These are phyloP conservation scores for Pitta sordida DNA, from an alignment of 2,113 vertebrate genomes.

Conservation along the genomic window DNA sequence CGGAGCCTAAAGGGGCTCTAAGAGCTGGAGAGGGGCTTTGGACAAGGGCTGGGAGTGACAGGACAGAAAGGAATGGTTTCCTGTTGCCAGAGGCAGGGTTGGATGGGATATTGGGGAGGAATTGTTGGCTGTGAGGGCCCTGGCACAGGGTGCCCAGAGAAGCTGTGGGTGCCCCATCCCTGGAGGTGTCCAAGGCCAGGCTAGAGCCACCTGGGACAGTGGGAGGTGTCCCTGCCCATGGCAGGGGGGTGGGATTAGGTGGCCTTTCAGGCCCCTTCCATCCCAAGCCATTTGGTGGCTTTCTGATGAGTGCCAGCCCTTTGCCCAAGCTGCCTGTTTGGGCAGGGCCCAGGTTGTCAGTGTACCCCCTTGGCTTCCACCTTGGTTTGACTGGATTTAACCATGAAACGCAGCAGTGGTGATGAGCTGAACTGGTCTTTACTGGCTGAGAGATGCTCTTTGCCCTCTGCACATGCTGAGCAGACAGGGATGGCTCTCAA, in stretches of 20 bases:
- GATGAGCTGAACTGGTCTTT: not conserved
- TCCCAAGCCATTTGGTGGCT: not conserved
- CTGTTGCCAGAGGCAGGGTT: fast-evolving
- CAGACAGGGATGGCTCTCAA: not conserved
- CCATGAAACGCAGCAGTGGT: not conserved
- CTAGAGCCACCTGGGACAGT: not conserved
- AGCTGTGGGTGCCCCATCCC: not conserved
- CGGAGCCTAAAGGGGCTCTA: fast-evolving
- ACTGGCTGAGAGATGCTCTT: not conserved
- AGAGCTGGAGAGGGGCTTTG: not conserved
- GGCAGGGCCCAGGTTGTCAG: not conserved
- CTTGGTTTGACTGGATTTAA: not conserved
- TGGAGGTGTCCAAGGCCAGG: not conserved
- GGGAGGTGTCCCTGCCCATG: not conserved
- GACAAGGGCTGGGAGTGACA: not conserved
- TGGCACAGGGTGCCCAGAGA: not conserved
- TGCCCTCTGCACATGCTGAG: fast-evolving
- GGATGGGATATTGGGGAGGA: fast-evolving
- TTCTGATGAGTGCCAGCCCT: fast-evolving
- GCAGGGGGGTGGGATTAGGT: no score
- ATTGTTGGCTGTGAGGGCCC: fast-evolving
- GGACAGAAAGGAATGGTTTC: not conserved
- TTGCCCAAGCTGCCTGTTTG: no score
- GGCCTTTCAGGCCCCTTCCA: not conserved
- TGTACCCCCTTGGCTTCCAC: not conserved